phyloP scores from a whole-genome alignment of 2,888 invertebrate genomes.

The Liodrosophila aerea region DNA sequence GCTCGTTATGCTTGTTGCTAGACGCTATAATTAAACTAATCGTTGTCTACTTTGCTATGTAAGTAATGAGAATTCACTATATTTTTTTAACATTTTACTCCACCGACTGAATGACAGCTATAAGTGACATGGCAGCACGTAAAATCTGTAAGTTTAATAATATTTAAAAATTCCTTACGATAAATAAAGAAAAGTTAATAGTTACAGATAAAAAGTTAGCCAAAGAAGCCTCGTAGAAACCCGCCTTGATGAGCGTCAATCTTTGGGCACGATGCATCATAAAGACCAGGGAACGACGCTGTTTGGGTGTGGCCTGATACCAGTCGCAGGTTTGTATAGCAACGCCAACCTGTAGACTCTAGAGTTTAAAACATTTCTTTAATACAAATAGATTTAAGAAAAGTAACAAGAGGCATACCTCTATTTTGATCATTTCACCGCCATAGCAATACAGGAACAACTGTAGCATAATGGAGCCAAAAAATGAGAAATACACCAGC shows the following conservation, averaged over 20 bases:
- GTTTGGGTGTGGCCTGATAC: slow-evolving; percentile 70
- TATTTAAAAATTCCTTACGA: slow-evolving; percentile 1
- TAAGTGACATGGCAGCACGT: slow-evolving; percentile 73
- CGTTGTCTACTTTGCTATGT: too few relatives aligned
- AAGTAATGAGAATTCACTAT: too few relatives aligned
- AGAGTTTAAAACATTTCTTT: background rate
- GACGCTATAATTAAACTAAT: too few relatives aligned
- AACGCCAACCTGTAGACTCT: slow-evolving; percentile 75
- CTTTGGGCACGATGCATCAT: slow-evolving; percentile 76
- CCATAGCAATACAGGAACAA: slow-evolving; percentile 80
- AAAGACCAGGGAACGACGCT: slow-evolving; percentile 68
- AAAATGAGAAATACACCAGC: slow-evolving; percentile 70
- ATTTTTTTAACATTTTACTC: too few relatives aligned
- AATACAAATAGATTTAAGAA: background rate
- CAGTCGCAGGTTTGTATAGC: slow-evolving; percentile 76
- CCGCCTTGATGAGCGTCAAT: slow-evolving; percentile 71
- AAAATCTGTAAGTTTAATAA: slow-evolving; percentile 57
- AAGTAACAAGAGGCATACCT: slow-evolving; percentile 51
- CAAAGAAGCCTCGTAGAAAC: slow-evolving; percentile 80
- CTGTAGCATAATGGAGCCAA: slow-evolving; percentile 77
- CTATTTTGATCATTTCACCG: slow-evolving; percentile 79
- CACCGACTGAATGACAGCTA: slow-evolving; percentile 77
- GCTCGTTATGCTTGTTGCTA: too few relatives aligned
- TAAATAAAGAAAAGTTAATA: slow-evolving; percentile 2
- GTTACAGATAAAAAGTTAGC: slow-evolving; percentile 78